Conservation (phyloP, 2,888 invertebrate genomes). For the Quadroppia sp. region DNA sequence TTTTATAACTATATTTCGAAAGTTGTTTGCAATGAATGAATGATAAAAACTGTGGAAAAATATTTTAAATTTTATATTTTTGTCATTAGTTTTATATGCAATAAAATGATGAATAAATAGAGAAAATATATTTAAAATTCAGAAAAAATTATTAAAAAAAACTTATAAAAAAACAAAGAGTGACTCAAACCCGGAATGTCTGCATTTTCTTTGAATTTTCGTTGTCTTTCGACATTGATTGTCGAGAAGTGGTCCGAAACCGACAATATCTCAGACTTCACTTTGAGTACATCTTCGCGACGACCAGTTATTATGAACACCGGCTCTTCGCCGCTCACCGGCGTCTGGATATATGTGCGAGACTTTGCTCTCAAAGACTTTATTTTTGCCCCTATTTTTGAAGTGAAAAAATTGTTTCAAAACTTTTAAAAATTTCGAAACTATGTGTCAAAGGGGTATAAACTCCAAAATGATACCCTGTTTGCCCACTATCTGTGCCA, state of each 20-base stretch:
- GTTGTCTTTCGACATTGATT: slow-evolving; percentile 1
- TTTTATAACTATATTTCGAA: background rate
- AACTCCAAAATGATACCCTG: slow-evolving; percentile 41
- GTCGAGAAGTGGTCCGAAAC: slow-evolving; percentile 22
- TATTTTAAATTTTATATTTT: too few relatives aligned
- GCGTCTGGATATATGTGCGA: slow-evolving; percentile 36
- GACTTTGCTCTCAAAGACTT: slow-evolving; percentile 36
- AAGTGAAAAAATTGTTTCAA: background rate
- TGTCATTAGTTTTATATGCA: too few relatives aligned
- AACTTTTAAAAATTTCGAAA: too few relatives aligned
- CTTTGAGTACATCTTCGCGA: slow-evolving; percentile 35
- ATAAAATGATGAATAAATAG: background rate
- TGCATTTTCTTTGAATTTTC: background rate
- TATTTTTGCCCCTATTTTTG: slow-evolving; percentile 37
- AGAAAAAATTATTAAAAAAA: background rate
- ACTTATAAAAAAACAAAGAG: background rate
- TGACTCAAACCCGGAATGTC: slow-evolving; percentile 13
- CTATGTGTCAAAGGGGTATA: too few relatives aligned
- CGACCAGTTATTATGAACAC: slow-evolving; percentile 36
- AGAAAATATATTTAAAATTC: too few relatives aligned
- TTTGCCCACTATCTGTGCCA: slow-evolving; percentile 41
- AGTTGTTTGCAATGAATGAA: background rate
- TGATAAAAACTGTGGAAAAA: background rate
- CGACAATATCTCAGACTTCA: slow-evolving; percentile 28
- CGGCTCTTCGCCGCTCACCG: slow-evolving; percentile 40